Evolutionary conservation across 1,140 invertebrate species (phyloP).

Genomic region (Hyposmocoma kahamanoa): DNA sequence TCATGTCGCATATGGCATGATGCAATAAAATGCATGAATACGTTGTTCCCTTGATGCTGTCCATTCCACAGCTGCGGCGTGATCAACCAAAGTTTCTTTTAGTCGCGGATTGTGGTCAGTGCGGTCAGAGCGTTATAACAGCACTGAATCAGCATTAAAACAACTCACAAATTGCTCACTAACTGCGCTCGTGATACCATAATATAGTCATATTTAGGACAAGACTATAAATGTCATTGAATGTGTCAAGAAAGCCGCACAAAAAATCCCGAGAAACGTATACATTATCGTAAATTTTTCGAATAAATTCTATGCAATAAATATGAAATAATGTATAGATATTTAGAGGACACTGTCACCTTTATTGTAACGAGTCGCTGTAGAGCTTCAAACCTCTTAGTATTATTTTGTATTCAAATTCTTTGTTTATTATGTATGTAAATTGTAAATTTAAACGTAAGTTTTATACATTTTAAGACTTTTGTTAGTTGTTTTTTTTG

Average conservation of each 20-base stretch:
- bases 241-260: background rate
- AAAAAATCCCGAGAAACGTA: background rate
- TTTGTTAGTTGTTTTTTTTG: too few relatives aligned
- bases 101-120: background rate
- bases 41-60: background rate
- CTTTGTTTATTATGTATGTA: too few relatives aligned
- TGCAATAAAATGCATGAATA: too few relatives aligned
- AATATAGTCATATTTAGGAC: conserved; percentile 3
- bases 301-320: background rate
- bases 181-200: background rate
- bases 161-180: conserved; percentile 20
- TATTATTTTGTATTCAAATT: too few relatives aligned
- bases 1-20: too few relatives aligned
- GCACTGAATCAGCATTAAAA: conserved; percentile 31
- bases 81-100: background rate
- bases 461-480: too few relatives aligned
- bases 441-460: too few relatives aligned
- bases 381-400: too few relatives aligned
- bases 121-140: conserved; percentile 1
- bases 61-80: background rate
- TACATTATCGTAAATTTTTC: background rate
- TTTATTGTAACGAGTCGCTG: too few relatives aligned
- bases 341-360: background rate
- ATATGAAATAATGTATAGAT: background rate
- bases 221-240: background rate